phyloP scores from a whole-genome alignment of 1,140 invertebrate genomes.

The Heliconius eleuchia region DNA sequence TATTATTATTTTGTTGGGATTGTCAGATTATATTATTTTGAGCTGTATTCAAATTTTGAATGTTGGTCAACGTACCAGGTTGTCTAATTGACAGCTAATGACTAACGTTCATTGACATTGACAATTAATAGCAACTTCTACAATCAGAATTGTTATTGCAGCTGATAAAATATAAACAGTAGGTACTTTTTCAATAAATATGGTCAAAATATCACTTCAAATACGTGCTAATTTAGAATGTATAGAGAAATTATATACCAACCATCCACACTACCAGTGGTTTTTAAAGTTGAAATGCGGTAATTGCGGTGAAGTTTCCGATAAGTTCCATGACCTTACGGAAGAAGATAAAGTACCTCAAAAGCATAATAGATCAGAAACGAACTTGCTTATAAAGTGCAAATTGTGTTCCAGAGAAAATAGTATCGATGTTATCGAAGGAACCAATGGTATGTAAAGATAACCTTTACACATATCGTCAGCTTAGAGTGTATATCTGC shows the following conservation, averaged over 20 bases:
- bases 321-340: constrained; percentile 91
- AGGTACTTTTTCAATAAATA: constrained; percentile 57
- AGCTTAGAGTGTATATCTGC: not conserved
- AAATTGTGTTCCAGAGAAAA: constrained; percentile 94
- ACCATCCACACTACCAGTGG: constrained; percentile 85
- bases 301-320: constrained; percentile 90
- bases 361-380: constrained; percentile 87
- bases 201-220: constrained; percentile 87
- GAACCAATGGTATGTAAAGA: constrained; percentile 82
- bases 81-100: not conserved
- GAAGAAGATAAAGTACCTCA: constrained; percentile 85
- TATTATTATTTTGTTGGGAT: not conserved
- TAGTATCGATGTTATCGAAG: constrained; percentile 87
- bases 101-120: not conserved
- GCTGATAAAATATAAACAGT: not conserved
- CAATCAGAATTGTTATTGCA: not conserved
- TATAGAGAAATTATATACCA: constrained; percentile 85
- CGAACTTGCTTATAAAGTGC: constrained; percentile 93
- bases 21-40: no score
- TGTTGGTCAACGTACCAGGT: not conserved
- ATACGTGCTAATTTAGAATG: constrained; percentile 86
- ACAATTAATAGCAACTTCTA: not conserved
- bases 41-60: not conserved
- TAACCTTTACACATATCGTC: not conserved
- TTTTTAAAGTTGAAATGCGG: constrained; percentile 88